phyloP scores from a whole-genome alignment of 2,888 invertebrate genomes.

The Rhingia rostrata region DNA sequence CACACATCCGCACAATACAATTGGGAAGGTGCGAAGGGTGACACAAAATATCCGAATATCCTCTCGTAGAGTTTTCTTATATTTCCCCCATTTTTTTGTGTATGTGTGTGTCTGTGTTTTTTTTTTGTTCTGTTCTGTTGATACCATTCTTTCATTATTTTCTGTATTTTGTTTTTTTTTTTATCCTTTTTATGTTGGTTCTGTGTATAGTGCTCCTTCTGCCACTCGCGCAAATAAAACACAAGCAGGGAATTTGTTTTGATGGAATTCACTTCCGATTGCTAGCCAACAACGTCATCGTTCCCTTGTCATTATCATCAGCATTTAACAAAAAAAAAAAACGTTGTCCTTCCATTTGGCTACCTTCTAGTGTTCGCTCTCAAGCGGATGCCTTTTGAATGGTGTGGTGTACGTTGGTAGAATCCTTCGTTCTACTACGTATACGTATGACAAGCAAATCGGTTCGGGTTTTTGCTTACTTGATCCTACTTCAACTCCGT shows the following conservation, averaged over 20 bases:
- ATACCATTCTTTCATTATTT: neutral
- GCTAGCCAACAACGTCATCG: constrained; percentile 84
- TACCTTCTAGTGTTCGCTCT: constrained; percentile 61
- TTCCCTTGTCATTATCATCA: constrained; percentile 75
- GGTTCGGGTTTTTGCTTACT: constrained; percentile 60
- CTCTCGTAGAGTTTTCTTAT: constrained; percentile 47
- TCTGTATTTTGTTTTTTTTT: constrained; percentile 38
- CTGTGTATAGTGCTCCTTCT: neutral
- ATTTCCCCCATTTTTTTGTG: constrained; percentile 49
- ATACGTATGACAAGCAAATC: constrained; percentile 31
- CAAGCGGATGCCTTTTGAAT: constrained; percentile 65
- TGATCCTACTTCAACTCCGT: constrained; percentile 51
- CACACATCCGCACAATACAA: constrained; percentile 65
- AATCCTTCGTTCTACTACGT: constrained; percentile 8
- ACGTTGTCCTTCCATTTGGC: constrained; percentile 64
- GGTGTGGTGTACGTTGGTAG: constrained; percentile 16
- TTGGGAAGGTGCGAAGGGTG: constrained; percentile 73
- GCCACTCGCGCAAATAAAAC: constrained; percentile 32
- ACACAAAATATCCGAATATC: constrained; percentile 67
- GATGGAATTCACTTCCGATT: constrained; percentile 76
- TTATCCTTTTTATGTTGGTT: constrained; percentile 31
- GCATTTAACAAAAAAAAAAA: constrained; percentile 21
- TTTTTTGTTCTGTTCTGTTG: constrained; percentile 26
- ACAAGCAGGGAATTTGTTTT: constrained; percentile 66
- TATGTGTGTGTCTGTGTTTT: constrained; percentile 31